These are phyloP conservation scores for Pteropus rufus DNA, from an alignment of 2,797 vertebrate genomes.

Conservation along the genomic window DNA sequence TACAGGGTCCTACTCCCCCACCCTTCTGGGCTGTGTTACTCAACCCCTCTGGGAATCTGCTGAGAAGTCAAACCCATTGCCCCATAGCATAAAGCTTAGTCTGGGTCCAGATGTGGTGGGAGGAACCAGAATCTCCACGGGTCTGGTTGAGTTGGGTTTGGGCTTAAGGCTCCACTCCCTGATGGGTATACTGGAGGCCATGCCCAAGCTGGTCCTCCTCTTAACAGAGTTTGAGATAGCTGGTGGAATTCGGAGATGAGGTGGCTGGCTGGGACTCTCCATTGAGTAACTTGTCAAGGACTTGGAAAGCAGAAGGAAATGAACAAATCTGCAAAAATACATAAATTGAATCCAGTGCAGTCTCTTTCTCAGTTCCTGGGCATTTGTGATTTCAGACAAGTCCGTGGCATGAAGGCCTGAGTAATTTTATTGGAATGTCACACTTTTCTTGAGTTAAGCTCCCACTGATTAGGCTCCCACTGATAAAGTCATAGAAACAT, in stretches of 20 bases:
- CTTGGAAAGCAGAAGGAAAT: neutral
- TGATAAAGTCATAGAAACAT: neutral
- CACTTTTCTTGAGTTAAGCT: neutral
- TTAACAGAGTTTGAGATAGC: neutral
- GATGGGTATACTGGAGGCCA: neutral
- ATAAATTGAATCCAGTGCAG: neutral
- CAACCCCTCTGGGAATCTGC: neutral
- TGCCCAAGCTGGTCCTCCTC: neutral
- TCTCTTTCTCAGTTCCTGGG: neutral
- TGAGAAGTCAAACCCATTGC: neutral
- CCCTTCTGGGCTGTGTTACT: neutral
- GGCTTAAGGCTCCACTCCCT: neutral
- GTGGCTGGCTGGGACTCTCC: neutral
- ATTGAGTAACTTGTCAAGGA: neutral
- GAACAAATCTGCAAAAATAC: neutral
- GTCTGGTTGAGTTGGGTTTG: neutral
- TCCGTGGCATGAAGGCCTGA: neutral
- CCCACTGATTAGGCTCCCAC: neutral
- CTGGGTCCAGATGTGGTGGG: neutral
- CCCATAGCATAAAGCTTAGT: neutral
- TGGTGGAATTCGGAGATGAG: neutral
- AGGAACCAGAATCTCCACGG: neutral
- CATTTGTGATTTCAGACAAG: neutral
- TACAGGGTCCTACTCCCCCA: no score
- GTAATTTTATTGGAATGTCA: neutral